phyloP scores from a whole-genome alignment of 2,888 invertebrate species.

The Mimumesa dahlbomi region DNA sequence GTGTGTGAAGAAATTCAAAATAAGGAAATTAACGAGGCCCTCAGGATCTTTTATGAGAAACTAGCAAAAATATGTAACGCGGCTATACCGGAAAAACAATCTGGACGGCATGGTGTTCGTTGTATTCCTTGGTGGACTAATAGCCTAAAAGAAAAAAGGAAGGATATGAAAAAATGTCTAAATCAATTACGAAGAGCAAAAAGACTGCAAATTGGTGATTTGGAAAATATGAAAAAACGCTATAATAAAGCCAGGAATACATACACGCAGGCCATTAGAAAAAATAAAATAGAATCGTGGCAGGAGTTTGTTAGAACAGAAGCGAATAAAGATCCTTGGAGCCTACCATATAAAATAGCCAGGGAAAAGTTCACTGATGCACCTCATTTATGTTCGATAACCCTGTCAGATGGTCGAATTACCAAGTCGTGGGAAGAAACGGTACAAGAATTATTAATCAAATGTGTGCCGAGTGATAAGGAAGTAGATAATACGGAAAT shows the following conservation, averaged over 20 bases:
- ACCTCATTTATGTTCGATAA: background rate
- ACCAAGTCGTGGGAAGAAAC: background rate
- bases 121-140: slow-evolving; percentile 13
- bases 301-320: background rate
- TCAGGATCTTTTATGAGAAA: background rate
- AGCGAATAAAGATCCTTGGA: slow-evolving; percentile 5
- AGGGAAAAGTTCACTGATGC: background rate
- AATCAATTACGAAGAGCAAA: background rate
- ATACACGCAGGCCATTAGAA: background rate
- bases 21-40: background rate
- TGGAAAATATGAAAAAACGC: background rate
- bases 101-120: background rate
- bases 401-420: background rate
- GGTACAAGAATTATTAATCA: background rate
- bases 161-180: background rate
- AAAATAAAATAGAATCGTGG: background rate
- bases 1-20: background rate
- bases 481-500: background rate
- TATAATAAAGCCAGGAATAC: slow-evolving; percentile 4
- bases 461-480: background rate
- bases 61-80: background rate
- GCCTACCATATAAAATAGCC: background rate
- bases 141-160: background rate
- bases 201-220: background rate
- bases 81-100: background rate